Base-by-base conservation (phyloP, 1,140 invertebrate species). In the Oncopodura yosiiana region DNA sequence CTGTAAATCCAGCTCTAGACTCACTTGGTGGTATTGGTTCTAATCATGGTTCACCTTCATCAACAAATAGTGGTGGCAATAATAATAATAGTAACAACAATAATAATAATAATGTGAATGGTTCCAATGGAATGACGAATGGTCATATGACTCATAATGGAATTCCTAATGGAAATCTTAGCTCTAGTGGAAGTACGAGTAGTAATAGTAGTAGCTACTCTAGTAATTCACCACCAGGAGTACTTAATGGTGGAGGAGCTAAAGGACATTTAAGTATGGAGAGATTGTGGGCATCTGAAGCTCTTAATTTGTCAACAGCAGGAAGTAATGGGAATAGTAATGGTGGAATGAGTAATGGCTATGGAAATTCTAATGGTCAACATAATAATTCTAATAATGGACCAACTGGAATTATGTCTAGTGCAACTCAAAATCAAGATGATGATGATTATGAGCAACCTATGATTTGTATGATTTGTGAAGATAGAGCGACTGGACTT, bases 391-490 rank as follows among this genome's bases (percentile, higher is more conserved):
- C 27, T n/a, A 45, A 3, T 27, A 9, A 6, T n/a, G 26, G 19
- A 42, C 48, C 34, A 49, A 52, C 23, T 11, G 24, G 4, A 34
- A 24, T 23, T 29, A 6, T 16, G 4, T 16, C 46, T 30, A 16
- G 26, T 21, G 3, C 45, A 5, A 36, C 39, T 6, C 27, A 42
- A 11, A 23, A 32, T 37, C 49, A 36, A 1, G 66, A 68, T 29
- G 67, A 69, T 46, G 86, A 90, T 57, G 87, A 92, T 55, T 87
- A 90, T 56, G 89, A 93, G 55, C 87, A 90, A 72, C 89, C 87
- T 3, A 87, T 94, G 82, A 91, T 95, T 50, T 96, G 93, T 70
- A 94, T 94, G 88, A 95, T 96, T 58, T 96, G 93, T 71, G 90
- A 94, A 70, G 93, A 96, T 70, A 92, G 90, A 66, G 91, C 92